Evolutionary conservation across 2,888 invertebrate genomes (phyloP).

Genomic region (Liodrosophila aerea): DNA sequence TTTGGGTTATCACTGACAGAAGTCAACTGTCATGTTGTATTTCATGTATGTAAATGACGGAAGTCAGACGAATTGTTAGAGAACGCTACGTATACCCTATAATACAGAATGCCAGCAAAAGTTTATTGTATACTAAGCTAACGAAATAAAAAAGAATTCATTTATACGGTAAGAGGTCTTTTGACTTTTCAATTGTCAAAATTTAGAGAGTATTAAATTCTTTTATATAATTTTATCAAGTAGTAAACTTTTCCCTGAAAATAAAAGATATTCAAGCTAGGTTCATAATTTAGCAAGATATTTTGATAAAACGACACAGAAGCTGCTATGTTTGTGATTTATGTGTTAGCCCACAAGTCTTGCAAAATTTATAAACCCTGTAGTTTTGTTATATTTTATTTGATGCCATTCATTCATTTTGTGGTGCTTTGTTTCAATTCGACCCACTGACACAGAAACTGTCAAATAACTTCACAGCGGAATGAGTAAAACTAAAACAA

Average conservation of each 20-base stretch:
- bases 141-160: no score
- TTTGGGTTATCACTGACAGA: conserved; percentile 79
- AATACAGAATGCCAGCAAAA: not conserved
- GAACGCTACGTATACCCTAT: conserved; percentile 2
- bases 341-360: no score
- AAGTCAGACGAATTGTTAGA: conserved; percentile 63
- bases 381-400: conserved; percentile 40
- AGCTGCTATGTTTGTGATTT: no score
- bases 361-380: conserved; percentile 4
- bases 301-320: no score
- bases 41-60: conserved; percentile 78
- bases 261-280: no score
- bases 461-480: not conserved
- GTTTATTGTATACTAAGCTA: no score
- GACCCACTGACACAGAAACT: conserved; percentile 57
- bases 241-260: no score
- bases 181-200: no score
- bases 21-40: conserved; percentile 80
- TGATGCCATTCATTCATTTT: not conserved
- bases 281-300: no score
- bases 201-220: no score
- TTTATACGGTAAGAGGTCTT: no score
- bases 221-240: no score
- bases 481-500: conserved; percentile 13
- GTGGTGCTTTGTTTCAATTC: conserved; percentile 35